These are phyloP conservation scores for Euproctis similis DNA, from an alignment of 2,888 invertebrate species.

Conservation along the genomic window DNA sequence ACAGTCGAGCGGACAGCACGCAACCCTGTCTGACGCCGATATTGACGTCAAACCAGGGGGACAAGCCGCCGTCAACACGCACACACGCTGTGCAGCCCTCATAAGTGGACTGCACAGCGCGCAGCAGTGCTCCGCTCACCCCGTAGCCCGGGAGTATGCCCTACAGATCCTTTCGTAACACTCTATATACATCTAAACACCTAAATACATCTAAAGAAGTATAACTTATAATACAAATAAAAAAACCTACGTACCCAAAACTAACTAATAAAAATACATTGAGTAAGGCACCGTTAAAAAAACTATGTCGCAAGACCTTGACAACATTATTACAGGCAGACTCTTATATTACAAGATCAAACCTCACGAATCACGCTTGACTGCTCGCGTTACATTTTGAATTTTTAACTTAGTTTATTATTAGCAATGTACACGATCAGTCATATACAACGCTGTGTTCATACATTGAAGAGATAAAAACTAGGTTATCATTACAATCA, in stretches of 20 bases:
- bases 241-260: not conserved
- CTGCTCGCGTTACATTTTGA: constrained; percentile 31
- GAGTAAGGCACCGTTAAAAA: constrained; percentile 16
- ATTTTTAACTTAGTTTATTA: constrained; percentile 37
- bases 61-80: too few species aligned
- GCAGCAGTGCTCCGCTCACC: too few species aligned
- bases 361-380: constrained; percentile 39
- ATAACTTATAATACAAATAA: too few species aligned
- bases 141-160: too few species aligned
- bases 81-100: too few species aligned
- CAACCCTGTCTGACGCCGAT: too few species aligned
- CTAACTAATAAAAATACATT: constrained; percentile 3
- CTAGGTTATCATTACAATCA: constrained; percentile 23
- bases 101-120: too few species aligned
- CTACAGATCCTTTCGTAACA: too few species aligned
- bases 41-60: too few species aligned
- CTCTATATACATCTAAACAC: too few species aligned
- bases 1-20: too few species aligned
- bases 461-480: constrained; percentile 18
- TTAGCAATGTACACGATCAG: constrained; percentile 30
- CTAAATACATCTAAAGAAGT: not conserved
- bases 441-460: constrained; percentile 17
- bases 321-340: constrained; percentile 27
- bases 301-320: constrained; percentile 33
- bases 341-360: constrained; percentile 30